Conservation (phyloP, 2,888 invertebrate genomes). For the Sphinx pinastri region DNA sequence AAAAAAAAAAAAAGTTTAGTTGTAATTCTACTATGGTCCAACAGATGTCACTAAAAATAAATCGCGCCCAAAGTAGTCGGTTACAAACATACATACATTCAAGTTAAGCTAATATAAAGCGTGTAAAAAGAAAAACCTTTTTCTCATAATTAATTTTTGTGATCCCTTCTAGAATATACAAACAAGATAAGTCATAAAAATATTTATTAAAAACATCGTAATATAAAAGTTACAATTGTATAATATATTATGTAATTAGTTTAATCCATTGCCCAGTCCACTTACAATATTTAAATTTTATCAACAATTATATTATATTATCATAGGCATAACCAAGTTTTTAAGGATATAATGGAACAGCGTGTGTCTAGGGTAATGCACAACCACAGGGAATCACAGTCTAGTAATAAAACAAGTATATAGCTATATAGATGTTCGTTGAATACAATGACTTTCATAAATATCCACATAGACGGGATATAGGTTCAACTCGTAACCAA, state of each 20-base stretch:
- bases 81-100: too few species aligned
- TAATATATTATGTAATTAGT: slow-evolving; percentile 51
- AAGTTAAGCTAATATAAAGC: too few species aligned
- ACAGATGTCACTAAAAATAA: too few species aligned
- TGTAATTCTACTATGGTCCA: too few species aligned
- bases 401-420: neutral
- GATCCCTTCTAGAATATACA: neutral
- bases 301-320: neutral
- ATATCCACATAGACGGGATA: too few species aligned
- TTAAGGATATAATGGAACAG: neutral
- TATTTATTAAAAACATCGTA: slow-evolving; percentile 40
- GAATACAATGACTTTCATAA: too few species aligned
- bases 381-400: neutral
- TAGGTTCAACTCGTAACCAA: too few species aligned
- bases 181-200: slow-evolving; percentile 35
- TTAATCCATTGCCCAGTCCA: slow-evolving; percentile 58
- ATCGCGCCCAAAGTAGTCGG: too few species aligned
- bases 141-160: too few species aligned
- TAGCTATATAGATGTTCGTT: too few species aligned
- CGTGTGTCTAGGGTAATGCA: neutral
- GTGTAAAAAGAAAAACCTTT: too few species aligned
- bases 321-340: slow-evolving; percentile 1
- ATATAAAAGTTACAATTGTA: slow-evolving; percentile 41
- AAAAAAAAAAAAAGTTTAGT: too few species aligned
- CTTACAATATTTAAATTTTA: slow-evolving; percentile 20